Conservation (phyloP, 2,888 invertebrate genomes). For the Sepioteuthis lessoniana region DNA sequence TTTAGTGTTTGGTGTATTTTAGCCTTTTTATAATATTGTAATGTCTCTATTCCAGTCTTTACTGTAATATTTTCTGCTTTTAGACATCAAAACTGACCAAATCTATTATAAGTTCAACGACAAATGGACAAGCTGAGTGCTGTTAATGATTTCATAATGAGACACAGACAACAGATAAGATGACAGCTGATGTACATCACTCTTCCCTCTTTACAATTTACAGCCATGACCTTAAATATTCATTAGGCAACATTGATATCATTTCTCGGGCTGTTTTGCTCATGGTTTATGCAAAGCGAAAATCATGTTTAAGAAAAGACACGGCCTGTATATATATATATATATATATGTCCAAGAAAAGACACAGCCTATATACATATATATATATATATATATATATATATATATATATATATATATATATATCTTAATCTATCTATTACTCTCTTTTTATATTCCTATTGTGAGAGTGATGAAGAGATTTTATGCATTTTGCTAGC, state of each 20-base stretch:
- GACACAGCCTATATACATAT: no score
- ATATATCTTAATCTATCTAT: no score
- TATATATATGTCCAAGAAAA: no score
- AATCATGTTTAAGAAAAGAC: background rate
- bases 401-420: no score
- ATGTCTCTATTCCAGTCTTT: background rate
- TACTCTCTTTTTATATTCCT: no score
- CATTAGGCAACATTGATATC: background rate
- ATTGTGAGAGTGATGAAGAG: no score
- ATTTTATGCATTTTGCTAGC: no score
- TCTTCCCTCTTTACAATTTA: constrained; percentile 3
- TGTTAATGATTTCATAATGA: constrained; percentile 33
- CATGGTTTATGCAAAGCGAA: background rate
- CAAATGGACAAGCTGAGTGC: background rate
- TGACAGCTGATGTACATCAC: background rate
- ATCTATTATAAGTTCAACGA: background rate
- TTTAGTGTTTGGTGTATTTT: background rate
- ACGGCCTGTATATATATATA: background rate
- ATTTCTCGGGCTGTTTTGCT: background rate
- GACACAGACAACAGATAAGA: background rate
- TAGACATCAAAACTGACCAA: background rate
- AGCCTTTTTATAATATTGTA: background rate
- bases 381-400: no score
- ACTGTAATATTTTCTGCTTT: background rate
- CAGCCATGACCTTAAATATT: constrained; percentile 23